Base-by-base conservation (phyloP, 2,888 invertebrate species). In the Hofmannophila pseudospretella region DNA sequence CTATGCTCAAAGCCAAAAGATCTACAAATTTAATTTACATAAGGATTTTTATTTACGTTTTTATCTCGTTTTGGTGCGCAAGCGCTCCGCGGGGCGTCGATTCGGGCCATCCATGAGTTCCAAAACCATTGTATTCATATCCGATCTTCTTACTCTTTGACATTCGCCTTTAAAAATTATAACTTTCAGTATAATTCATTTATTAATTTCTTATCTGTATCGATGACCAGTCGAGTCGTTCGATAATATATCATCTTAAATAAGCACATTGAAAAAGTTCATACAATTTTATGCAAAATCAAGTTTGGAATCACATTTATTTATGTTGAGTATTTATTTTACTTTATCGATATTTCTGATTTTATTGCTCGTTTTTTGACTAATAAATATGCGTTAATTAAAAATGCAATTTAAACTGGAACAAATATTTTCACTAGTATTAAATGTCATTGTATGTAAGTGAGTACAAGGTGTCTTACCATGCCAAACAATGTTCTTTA, bases 21-120 rank as follows among this genome's bases (percentile, higher is more conserved):
- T 70, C 69, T 67, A 80, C 67, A 75, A 76, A 78, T 81, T 78
- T 68, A 77, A 84, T 82, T 84, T 82, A 78, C 76, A 74, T 81
- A 76, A 67, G 71, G 65, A 70, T 79, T 78, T n/a, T 79, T 76
- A 80, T 80, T 75, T 61, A 67, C 12, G 54, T 70, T 76, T 74
- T 79, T n/a, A n/a, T 75, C 58, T 73, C 58, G 66, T 78, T 78
- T 75, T 69, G 71, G 67, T 70, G 76, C 76, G 70, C 67, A 42
- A 51, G 59, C 71, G 61, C 78, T 48, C 77, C 58, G 75, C 81
- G 68, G 82, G 84, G 67, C 55, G 67, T 66, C 77, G 54, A 55
- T 57, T 52, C 63, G 57, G 55, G 60, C 63, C 65, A 64, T 67
- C 62, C 60, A 26, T 4, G 8, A 22, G 22, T 22, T 22, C 22